Percentiles rank a stretch among this genome's conserved stretches.
Evolutionary conservation across 1,140 invertebrate species (phyloP).

Genomic region (Zaprionus davidi): DNA sequence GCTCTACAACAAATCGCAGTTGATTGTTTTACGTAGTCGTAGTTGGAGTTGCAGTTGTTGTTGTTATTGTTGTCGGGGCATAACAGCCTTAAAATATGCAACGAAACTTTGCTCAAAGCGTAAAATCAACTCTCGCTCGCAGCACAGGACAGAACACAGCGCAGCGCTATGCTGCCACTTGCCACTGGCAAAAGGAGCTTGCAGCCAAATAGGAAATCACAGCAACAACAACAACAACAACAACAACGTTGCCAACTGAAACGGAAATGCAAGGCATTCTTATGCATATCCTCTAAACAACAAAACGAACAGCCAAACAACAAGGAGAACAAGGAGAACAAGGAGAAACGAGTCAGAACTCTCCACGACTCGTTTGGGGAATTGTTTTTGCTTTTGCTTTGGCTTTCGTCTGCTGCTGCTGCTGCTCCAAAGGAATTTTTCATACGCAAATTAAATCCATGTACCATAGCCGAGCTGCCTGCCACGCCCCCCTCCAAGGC

Average conservation of each 20-base stretch:
- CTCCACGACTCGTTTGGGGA: conserved; percentile 71
- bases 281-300: conserved; percentile 83
- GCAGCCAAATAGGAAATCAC: conserved; percentile 71
- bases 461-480: conserved; percentile 46
- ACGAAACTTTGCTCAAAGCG: conserved; percentile 82
- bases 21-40: conserved; percentile 73
- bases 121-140: conserved; percentile 69
- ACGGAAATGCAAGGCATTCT: conserved; percentile 82
- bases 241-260: conserved; percentile 66
- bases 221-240: conserved; percentile 77
- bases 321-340: conserved; percentile 3
- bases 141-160: neutral
- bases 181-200: conserved; percentile 43
- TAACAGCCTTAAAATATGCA: conserved; percentile 81
- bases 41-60: conserved; percentile 25
- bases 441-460: conserved; percentile 79
- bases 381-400: conserved; percentile 37
- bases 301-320: conserved; percentile 35
- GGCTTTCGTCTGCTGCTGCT: conserved; percentile 7
- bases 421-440: conserved; percentile 68
- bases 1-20: conserved; percentile 81
- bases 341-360: conserved; percentile 13
- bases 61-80: conserved; percentile 37
- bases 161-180: conserved; percentile 76
- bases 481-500: conserved; percentile 30